Evolutionary conservation across 2,113 vertebrate species (phyloP), one percentile per base, ranked within the genome.

Genomic region (Laterallus jamaicensis): DNA sequence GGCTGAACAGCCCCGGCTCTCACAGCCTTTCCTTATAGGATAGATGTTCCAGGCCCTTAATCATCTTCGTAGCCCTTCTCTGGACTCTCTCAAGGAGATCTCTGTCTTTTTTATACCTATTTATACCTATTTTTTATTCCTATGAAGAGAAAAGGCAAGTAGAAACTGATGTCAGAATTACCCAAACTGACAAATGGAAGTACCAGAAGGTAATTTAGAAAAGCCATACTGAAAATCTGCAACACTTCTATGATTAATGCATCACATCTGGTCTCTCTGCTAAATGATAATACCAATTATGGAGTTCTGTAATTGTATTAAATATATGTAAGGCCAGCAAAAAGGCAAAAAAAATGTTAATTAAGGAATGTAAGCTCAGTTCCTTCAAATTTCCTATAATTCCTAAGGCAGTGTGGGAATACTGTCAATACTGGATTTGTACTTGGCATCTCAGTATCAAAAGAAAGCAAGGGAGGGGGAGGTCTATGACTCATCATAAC

Each of bases 171-270:
- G 25, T 47, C 31, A 92, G 40, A 86, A 86, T 70, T 80, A 31
- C 50, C 58, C 82, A 82, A 73, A 77, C 44, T 73, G 47, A 83
- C 55, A 86, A 93, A 91, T 20, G 42, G 31, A 86, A 81, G n/a
- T 56, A 92, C 10, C n/a, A 86, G 50, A 66, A 75, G 32, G n/a
- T 50, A 74, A 85, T 92, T 96, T 74, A 93, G 71, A 90, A 93
- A 88, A 94, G 59, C n/a, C 68, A 35, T 44, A 31, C 9, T 80
- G 55, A 93, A 92, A 92, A 86, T 55, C 6, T 35, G 17, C 15
- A 73, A 37, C 75, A n/a, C 10, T 86, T 67, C 55, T 67, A 32
- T 63, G 59, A 90, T 90, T 67, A 74, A 83, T 77, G 32, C 68
- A 55, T 55, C 39, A 37, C 31, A 31, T 74, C 29, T 4, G 1